Evolutionary conservation across 2,797 vertebrate genomes (phyloP), one percentile per base, ranked within the genome.

Genomic region (Spinibarbus caldwelli): DNA sequence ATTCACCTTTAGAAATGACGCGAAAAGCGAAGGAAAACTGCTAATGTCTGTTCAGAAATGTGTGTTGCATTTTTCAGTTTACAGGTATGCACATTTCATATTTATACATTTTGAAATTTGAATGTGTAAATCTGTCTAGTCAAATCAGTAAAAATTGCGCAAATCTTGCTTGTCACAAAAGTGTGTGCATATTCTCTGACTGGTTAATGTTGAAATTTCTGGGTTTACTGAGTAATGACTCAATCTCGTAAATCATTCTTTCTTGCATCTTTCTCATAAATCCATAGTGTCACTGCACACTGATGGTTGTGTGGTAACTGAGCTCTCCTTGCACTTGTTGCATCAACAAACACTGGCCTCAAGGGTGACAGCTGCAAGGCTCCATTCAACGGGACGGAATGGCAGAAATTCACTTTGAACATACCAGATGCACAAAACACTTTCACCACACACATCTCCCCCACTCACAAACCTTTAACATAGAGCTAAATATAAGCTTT

Each of bases 351-450:
- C 84, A 80, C 83, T 70, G 66, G 72, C 80, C 67, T 66, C 88
- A 26, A n/a, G 6, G 15, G 62, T 82, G 82, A 92, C 93, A 94
- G 93, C 93, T 95, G 94, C 76, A 11, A 87, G 90, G 89, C 90
- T 91, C 89, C 85, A 82, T 86, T 88, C 87, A 81, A 89, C 71
- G 68, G 79, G 85, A 10, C 90, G 86, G 91, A 93, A 93, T 93
- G 93, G 71, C 78, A 89, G 87, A 87, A 86, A 94, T 93, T 86
- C 88, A 66, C 64, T 89, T 79, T 70, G 75, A 89, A 80, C 89
- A 91, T 93, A 92, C 91, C 92, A 89, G 76, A 78, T 77, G 86
- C 86, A 47, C 91, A 91, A 77, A 66, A 92, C 93, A 94, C 94
- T 94, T 94, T 95, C 93, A 88, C 94, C 88, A 81, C 82, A 79